Percentiles rank a stretch among this genome's conserved stretches.
These are phyloP conservation scores for Acanthis flammea DNA, from an alignment of 2,797 vertebrate species.

Conservation along the genomic window DNA sequence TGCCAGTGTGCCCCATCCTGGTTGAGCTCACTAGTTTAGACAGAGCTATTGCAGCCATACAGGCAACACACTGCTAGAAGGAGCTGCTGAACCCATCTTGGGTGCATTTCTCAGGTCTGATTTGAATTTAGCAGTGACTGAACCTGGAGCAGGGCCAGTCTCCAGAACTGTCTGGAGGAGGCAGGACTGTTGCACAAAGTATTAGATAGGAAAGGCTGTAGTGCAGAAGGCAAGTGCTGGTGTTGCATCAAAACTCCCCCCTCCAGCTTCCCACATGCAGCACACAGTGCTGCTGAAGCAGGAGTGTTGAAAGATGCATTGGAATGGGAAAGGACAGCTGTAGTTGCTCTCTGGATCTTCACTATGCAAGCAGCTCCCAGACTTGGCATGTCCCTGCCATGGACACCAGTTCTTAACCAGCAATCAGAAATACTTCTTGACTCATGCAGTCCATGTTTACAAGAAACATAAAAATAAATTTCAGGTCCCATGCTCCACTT, in stretches of 20 bases:
- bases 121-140: not conserved
- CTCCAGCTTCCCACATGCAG: not conserved
- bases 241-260: not conserved
- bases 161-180: not conserved
- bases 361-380: not conserved
- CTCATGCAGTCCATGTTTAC: not conserved
- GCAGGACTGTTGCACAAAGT: not conserved
- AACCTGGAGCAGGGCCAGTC: not conserved
- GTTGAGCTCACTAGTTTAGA: not conserved
- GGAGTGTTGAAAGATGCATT: not conserved
- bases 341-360: not conserved
- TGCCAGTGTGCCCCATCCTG: not conserved
- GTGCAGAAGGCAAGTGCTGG: not conserved
- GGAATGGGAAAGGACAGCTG: not conserved
- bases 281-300: not conserved
- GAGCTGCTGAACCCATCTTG: not conserved
- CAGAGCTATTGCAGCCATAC: not conserved
- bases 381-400: fast-evolving
- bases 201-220: not conserved
- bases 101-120: not conserved
- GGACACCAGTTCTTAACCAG: not conserved
- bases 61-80: not conserved
- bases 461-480: not conserved
- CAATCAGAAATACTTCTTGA: not conserved
- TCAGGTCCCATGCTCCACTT: not conserved